Conservation (phyloP, 2,888 invertebrate genomes). For the Mystacides longicornis region DNA sequence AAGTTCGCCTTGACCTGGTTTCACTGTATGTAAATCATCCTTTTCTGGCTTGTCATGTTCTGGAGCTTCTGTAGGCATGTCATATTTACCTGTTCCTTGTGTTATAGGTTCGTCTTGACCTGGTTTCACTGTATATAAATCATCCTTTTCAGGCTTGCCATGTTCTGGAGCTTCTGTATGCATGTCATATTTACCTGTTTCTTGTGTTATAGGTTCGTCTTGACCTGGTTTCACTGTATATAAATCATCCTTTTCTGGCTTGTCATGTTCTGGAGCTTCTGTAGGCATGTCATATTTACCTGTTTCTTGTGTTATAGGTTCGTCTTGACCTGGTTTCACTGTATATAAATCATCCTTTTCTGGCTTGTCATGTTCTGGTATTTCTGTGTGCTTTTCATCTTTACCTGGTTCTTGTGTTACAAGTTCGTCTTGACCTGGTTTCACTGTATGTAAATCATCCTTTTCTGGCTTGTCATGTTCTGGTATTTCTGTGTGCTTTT, state of each 20-base stretch:
- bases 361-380: neutral
- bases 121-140: too few species aligned
- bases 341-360: neutral
- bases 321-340: neutral
- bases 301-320: neutral
- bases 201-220: too few species aligned
- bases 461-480: neutral
- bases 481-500: slow-evolving; percentile 5
- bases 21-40: neutral
- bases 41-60: neutral
- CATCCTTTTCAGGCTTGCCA: slow-evolving; percentile 1
- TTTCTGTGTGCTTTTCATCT: neutral
- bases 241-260: neutral
- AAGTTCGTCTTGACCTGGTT: slow-evolving; percentile 2
- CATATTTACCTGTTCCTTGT: too few species aligned
- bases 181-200: too few species aligned
- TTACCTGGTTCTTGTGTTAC: neutral
- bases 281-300: neutral
- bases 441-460: neutral
- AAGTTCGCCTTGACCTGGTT: slow-evolving; percentile 2
- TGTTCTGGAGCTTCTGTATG: slow-evolving; percentile 4
- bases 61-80: slow-evolving; percentile 4
- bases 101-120: too few species aligned
- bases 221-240: neutral
- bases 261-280: neutral